Conservation (phyloP, 2,797 vertebrate genomes). For the Crypturellus tataupa region DNA sequence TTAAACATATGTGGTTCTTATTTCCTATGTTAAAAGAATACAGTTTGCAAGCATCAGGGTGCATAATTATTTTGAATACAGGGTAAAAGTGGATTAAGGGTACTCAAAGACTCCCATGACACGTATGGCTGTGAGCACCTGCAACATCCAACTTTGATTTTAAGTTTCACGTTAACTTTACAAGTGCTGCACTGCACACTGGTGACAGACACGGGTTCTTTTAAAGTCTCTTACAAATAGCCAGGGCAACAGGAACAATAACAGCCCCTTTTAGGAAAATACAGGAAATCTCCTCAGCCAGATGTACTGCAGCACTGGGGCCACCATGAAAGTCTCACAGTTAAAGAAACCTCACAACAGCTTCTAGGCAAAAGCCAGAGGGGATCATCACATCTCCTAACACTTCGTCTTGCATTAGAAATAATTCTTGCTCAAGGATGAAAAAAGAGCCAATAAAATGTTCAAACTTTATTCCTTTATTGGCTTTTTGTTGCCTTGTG, state of each 20-base stretch:
- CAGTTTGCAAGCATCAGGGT: background rate
- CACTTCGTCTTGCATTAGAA: slow-evolving; percentile 68
- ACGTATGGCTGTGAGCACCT: background rate
- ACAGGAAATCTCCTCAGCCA: slow-evolving; percentile 74
- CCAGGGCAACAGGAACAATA: slow-evolving; percentile 61
- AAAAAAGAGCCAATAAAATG: slow-evolving; percentile 64
- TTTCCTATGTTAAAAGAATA: slow-evolving; percentile 60
- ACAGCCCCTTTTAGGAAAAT: slow-evolving; percentile 55
- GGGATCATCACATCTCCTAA: slow-evolving; percentile 70
- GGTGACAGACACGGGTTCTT: background rate
- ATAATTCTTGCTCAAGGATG: slow-evolving; percentile 57
- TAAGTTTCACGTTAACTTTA: background rate
- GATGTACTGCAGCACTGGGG: slow-evolving; percentile 66
- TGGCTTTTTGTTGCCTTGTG: slow-evolving; percentile 54
- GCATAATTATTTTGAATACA: background rate
- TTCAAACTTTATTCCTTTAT: slow-evolving; percentile 55
- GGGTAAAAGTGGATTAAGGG: slow-evolving; percentile 3
- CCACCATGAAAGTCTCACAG: slow-evolving; percentile 66
- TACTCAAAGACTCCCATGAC: background rate
- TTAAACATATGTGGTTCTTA: slow-evolving; percentile 62
- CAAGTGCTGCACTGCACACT: background rate
- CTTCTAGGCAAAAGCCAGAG: slow-evolving; percentile 61
- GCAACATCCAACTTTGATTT: slow-evolving; percentile 6
- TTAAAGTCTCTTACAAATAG: slow-evolving; percentile 36
- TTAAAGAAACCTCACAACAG: slow-evolving; percentile 68